A percentile compares a stretch with the other conserved stretches of the same genome.
phyloP scores from a whole-genome alignment of 2,113 vertebrate species.

The Calyptommatus sinebrachiatus region DNA sequence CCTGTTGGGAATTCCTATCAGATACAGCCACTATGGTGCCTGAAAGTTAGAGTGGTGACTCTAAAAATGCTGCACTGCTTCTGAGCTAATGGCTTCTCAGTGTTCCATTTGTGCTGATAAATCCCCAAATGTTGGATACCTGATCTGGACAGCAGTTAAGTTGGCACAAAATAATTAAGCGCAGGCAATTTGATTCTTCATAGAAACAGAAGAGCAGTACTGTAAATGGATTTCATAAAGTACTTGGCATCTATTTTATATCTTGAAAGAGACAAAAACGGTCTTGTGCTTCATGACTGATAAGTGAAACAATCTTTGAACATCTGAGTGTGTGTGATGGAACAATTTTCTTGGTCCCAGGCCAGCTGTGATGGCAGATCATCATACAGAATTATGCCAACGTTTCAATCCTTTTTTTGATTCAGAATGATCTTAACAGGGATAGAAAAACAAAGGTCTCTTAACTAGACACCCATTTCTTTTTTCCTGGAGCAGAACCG shows the following conservation, averaged over 20 bases:
- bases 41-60: too few relatives aligned
- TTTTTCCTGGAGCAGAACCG: neutral
- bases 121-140: too few relatives aligned
- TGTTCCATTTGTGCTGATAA: too few relatives aligned
- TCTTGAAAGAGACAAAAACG: neutral
- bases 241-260: neutral
- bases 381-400: neutral
- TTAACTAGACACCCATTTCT: neutral
- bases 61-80: too few relatives aligned
- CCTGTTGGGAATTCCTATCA: too few relatives aligned
- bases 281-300: neutral
- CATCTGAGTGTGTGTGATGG: neutral
- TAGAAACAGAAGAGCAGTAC: neutral
- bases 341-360: neutral
- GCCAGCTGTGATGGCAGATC: neutral
- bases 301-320: neutral
- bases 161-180: neutral
- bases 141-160: too few relatives aligned
- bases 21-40: too few relatives aligned
- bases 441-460: neutral
- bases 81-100: too few relatives aligned
- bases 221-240: too few relatives aligned
- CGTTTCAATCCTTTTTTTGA: neutral
- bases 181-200: neutral
- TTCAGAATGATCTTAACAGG: neutral